Base-by-base conservation (phyloP, 2,888 invertebrate genomes). In the Melieria omissa region DNA sequence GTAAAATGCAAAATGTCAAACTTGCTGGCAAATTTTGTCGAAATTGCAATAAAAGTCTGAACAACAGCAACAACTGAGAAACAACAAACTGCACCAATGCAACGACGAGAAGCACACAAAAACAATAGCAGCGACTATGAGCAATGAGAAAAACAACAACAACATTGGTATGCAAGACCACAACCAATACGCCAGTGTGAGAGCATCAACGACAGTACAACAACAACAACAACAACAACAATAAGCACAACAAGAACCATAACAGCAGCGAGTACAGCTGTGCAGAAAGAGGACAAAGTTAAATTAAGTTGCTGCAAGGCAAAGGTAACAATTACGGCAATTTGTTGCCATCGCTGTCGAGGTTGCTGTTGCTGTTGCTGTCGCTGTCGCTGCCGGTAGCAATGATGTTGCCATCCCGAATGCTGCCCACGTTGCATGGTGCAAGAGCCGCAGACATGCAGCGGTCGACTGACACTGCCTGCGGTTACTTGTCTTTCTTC, bases 281-380 rank as follows among this genome's bases (percentile, higher is more conserved):
- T 10, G 8, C 29, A 60, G n/a, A 46, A 41, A 67, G 44, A 49
- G 62, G 69, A 71, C 71, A 71, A 69, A 68, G 69, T 69, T 57
- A 65, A 74, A 71, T 74, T 74, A 62, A 65, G 71, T 74, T 71
- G 71, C 71, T 71, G 46, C 10, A 45, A 69, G 71, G 67, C 64
- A 63, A 47, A 47, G 67, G 54, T 58, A 52, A 54, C 55, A 72
- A 67, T 68, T 61, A 65, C 47, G 41, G 47, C 65, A 44, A 58
- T 16, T 49, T 46, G 52, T 69, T 69, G 62, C 49, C 42, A 10
- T 46, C 54, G 16, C 62, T 70, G 46, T 63, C 55, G 63, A 57
- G 54, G 55, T 49, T 55, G 60, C 1, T 69, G 62, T 62, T 69
- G 62, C 54, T 54, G 3, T 5, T 65, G 54, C 4, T 60, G 16